These are phyloP conservation scores for Patella vulgata DNA, from an alignment of 1,140 invertebrate genomes.

Conservation along the genomic window DNA sequence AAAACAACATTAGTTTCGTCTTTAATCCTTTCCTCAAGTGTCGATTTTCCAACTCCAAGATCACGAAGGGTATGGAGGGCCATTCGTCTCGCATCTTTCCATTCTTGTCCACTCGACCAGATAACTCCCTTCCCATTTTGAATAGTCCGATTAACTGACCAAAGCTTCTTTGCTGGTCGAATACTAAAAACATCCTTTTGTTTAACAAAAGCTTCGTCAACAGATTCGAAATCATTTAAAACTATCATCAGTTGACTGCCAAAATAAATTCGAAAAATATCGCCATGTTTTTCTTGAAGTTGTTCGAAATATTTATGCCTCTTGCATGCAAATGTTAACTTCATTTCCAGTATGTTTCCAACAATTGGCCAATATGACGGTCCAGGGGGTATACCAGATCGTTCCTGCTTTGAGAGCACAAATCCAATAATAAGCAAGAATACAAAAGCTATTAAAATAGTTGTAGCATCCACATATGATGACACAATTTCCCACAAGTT, in stretches of 20 bases:
- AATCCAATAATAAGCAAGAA: too few relatives aligned
- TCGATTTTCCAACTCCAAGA: conserved; percentile 75
- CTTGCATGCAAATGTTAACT: too few relatives aligned
- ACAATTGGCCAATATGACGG: too few relatives aligned
- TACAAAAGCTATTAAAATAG: too few relatives aligned
- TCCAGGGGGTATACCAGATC: too few relatives aligned
- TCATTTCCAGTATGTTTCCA: too few relatives aligned
- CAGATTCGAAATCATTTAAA: neutral
- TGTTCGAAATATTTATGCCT: neutral
- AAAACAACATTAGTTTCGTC: conserved; percentile 15
- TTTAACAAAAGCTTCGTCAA: neutral
- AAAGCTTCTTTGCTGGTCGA: conserved; percentile 2
- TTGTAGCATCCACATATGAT: too few relatives aligned
- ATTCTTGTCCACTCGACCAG: conserved; percentile 87
- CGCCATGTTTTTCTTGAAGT: neutral
- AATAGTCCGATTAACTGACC: neutral
- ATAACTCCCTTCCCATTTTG: conserved; percentile 75
- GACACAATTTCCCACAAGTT: too few relatives aligned
- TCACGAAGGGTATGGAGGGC: conserved; percentile 86
- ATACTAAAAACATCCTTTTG: neutral
- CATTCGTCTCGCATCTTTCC: conserved; percentile 92
- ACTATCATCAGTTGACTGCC: neutral
- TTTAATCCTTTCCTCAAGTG: conserved; percentile 20
- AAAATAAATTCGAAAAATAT: neutral
- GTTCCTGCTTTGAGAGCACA: too few relatives aligned